Conservation (phyloP, 2,797 vertebrate genomes). For the Karalla daura region DNA sequence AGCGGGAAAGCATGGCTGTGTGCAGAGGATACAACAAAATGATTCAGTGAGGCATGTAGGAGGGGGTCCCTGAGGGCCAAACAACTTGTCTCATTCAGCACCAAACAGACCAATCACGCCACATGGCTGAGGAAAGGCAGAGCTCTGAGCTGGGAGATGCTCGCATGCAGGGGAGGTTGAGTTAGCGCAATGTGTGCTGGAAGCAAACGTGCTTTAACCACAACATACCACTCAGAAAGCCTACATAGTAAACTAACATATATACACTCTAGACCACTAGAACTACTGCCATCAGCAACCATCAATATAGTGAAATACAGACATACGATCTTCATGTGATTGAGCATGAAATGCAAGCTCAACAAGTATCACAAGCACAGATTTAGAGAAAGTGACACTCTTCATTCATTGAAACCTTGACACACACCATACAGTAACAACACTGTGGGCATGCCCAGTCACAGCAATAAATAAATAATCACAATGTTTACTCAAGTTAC, state of each 20-base stretch:
- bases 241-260: conserved; percentile 20
- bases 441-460: conserved; percentile 61
- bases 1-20: conserved; percentile 56
- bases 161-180: conserved; percentile 67
- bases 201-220: conserved; percentile 49
- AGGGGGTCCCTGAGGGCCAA: conserved; percentile 36
- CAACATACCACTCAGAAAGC: conserved; percentile 45
- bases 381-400: conserved; percentile 23
- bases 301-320: conserved; percentile 9
- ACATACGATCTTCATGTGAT: too few relatives aligned
- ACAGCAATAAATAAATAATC: conserved; percentile 15
- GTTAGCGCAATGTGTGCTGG: conserved; percentile 56
- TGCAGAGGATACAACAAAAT: conserved; percentile 48
- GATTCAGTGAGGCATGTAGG: conserved; percentile 49
- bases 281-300: conserved; percentile 17
- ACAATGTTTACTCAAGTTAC: conserved; percentile 45
- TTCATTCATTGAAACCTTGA: conserved; percentile 49
- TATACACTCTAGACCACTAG: conserved; percentile 32
- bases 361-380: conserved; percentile 50
- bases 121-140: conserved; percentile 17
- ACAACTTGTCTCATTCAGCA: conserved; percentile 38
- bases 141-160: conserved; percentile 34
- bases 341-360: conserved; percentile 54
- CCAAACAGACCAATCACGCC: conserved; percentile 51
- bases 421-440: conserved; percentile 42